Evolutionary conservation across 1,140 invertebrate species (phyloP), one percentile per base, ranked within the genome.

Genomic region (Drosophila aff.): DNA sequence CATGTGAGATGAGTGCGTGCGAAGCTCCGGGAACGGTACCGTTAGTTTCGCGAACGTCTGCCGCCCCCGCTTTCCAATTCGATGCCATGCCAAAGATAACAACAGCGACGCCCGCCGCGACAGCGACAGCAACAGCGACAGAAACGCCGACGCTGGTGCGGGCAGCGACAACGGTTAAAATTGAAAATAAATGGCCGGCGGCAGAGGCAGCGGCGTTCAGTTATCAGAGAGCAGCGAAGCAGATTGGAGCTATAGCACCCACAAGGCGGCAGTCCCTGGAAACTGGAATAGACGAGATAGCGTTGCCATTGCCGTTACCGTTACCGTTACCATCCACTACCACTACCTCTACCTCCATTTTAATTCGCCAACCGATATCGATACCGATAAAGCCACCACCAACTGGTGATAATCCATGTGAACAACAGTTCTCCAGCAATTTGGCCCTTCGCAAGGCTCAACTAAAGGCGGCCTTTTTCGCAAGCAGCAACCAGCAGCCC

Each of bases 191-290:
- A 91, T 92, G 82, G 62, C 74, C 79, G 82, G 55, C 57, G 57
- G 90, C 69, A 86, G 80, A 73, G 90, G 79, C 75, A 79, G 89
- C 79, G 71, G 77, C 82, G 66, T 85, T 91, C 82, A 91, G 90
- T 91, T 87, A 92, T 91, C 90, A 90, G 77, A 85, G 82, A 90
- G 80, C 82, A 90, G 60, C 80, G 77, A 76, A 92, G 78, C 81
- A 76, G 63, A 66, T 66, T 63, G 58, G 63, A 66, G 63, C 63
- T 66, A 23, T 4, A 58, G 38, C 62, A 63, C 23, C 43, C 47
- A 41, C 41, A 41, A n/a, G 33, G 28, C 28, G 46, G 57, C 28
- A 52, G 57, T 33, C 26, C 16, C 43, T 28, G 36, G 26, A 6
- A 41, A 52, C 31, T 36, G 67, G 62, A 69, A 43, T 61, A 46